Base-by-base conservation (phyloP, 2,113 vertebrate genomes). In the Alligator sinensis region DNA sequence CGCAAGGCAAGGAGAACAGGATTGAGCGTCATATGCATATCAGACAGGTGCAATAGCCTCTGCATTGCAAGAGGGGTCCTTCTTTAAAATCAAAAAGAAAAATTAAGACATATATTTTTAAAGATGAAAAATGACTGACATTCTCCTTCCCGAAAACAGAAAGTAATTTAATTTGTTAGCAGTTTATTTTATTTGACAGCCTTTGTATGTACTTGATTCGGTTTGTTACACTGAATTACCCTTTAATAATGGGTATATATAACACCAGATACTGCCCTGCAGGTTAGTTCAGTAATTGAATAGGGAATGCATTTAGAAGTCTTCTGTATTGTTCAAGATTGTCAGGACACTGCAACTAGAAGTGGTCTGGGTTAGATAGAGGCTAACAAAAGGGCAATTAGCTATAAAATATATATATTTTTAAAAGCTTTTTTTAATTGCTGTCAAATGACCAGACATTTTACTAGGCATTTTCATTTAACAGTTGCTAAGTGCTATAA, bases 201-300 rank as follows among this genome's bases (percentile, higher is more conserved):
- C 95, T 95, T 95, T 95, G 95, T 97, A 87, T 94, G 83, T 97
- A 96, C 89, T 97, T 87, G 92, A 98, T 97, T 97, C 15, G 83
- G 96, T 97, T 98, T 97, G 97, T 98, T 98, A 97, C 97, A 96
- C 98, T 87, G 94, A 97, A 97, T 98, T 98, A 98, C 96, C 95
- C 95, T 97, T 96, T 95, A 97, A 97, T 97, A 96, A 97, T 94
- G 94, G 91, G 72, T 80, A n/a, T 94, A 21, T 68, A 54, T 87
- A 94, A 94, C 89, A 87, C 91, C 93, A 96, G 96, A 70, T 91
- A 92, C 86, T 94, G 93, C 93, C 95, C 93, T 81, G 94, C 92
- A 87, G 96, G 90, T 91, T 95, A 86, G 82, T 91, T 93, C 91
- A 4, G 68, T 93, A 87, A 92, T 77, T 95, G 96, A 88, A 93